A percentile compares a stretch with the other conserved stretches of the same genome.
phyloP scores from a whole-genome alignment of 2,888 invertebrate species.

The Prosopocoilus inquinatus region DNA sequence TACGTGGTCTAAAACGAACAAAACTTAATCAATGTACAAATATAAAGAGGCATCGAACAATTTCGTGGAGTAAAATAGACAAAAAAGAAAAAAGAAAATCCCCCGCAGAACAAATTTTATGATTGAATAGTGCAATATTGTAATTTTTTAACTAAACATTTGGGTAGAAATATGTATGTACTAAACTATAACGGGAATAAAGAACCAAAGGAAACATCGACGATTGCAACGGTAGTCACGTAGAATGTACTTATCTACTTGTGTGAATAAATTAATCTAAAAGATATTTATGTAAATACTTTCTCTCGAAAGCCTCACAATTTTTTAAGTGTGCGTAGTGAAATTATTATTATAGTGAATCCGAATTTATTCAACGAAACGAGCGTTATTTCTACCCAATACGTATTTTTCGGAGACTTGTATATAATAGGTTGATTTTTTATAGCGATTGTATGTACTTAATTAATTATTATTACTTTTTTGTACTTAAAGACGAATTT shows the following conservation, averaged over 20 bases:
- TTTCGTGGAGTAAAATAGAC: no score
- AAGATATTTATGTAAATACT: no score
- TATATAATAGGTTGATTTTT: neutral
- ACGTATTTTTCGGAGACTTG: constrained; percentile 16
- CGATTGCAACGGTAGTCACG: no score
- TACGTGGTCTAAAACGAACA: neutral
- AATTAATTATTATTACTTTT: no score
- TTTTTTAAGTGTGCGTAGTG: no score
- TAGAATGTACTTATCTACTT: no score
- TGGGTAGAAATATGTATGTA: constrained; percentile 5
- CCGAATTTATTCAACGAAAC: constrained; percentile 1
- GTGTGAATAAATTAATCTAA: no score
- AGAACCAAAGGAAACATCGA: no score
- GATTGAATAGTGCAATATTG: neutral
- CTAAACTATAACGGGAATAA: neutral
- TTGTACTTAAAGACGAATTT: constrained; percentile 1
- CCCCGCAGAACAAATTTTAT: no score
- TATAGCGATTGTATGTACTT: neutral
- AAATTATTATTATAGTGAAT: no score
- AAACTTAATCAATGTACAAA: constrained; percentile 1
- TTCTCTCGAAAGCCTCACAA: no score
- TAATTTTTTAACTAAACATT: neutral
- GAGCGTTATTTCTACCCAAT: constrained; percentile 1
- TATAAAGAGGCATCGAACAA: neutral
- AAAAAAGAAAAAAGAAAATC: no score